These are phyloP conservation scores for Poecilia picta DNA, from an alignment of 2,797 vertebrate genomes.

Conservation along the genomic window DNA sequence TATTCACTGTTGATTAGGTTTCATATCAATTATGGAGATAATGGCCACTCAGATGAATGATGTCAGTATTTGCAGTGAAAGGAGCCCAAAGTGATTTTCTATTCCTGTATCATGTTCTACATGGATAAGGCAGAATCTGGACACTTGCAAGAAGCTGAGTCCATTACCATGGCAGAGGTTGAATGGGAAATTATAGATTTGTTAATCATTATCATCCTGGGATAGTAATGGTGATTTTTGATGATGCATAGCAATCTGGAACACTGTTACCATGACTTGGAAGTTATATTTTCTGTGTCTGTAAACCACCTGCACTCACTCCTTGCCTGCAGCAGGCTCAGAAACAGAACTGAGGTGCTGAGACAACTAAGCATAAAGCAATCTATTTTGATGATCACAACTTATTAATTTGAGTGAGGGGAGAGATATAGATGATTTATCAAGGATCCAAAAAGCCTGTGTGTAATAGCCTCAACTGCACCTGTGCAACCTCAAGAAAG, in stretches of 20 bases:
- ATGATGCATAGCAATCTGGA: neutral
- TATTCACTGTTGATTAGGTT: neutral
- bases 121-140: neutral
- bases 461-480: neutral
- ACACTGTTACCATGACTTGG: neutral
- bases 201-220: neutral
- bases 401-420: neutral
- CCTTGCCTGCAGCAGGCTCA: neutral
- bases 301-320: neutral
- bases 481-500: neutral
- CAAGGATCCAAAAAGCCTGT: neutral
- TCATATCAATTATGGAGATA: neutral
- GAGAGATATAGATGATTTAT: neutral
- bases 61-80: neutral
- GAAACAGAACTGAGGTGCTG: neutral
- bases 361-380: neutral
- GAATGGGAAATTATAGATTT: neutral
- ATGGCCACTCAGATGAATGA: neutral
- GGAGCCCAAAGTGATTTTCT: neutral
- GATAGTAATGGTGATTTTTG: neutral
- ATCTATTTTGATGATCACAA: neutral
- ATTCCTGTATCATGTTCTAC: neutral
- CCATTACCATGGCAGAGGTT: neutral
- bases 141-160: neutral
- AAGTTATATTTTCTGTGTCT: neutral